These are phyloP conservation scores for Amphipyra berbera DNA, from an alignment of 2,888 invertebrate species.

Conservation along the genomic window DNA sequence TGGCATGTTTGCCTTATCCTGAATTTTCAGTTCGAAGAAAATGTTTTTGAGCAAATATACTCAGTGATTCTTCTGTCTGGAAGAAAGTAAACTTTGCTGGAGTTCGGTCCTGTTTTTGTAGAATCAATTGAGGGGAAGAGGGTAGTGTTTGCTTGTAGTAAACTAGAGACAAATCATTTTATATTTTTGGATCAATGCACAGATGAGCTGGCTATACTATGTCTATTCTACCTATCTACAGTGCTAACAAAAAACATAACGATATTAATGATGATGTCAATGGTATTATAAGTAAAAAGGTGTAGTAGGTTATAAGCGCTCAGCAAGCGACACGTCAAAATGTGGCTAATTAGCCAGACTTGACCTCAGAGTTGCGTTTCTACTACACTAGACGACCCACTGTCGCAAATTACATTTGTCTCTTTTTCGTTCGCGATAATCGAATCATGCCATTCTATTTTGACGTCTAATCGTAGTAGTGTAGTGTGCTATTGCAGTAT, in stretches of 20 bases:
- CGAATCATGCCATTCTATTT: too few relatives aligned
- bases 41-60: constrained; percentile 19
- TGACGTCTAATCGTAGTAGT: too few relatives aligned
- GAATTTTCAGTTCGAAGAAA: constrained; percentile 21
- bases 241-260: not conserved
- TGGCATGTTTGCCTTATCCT: constrained; percentile 11
- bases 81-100: constrained; percentile 11
- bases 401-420: too few relatives aligned
- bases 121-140: constrained; percentile 14
- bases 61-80: not conserved
- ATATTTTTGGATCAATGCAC: constrained; percentile 5
- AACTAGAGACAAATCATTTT: constrained; percentile 16
- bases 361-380: too few relatives aligned
- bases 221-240: not conserved
- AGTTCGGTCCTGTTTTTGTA: constrained; percentile 15
- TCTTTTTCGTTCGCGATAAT: too few relatives aligned
- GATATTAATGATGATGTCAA: too few relatives aligned
- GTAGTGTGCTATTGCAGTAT: too few relatives aligned
- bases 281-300: too few relatives aligned
- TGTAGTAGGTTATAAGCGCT: too few relatives aligned
- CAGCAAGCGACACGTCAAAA: too few relatives aligned
- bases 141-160: constrained; percentile 5
- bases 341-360: too few relatives aligned
- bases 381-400: too few relatives aligned
- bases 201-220: not conserved